These are phyloP conservation scores for Shargacucullia verbasci DNA, from an alignment of 2,888 invertebrate species.

Conservation along the genomic window DNA sequence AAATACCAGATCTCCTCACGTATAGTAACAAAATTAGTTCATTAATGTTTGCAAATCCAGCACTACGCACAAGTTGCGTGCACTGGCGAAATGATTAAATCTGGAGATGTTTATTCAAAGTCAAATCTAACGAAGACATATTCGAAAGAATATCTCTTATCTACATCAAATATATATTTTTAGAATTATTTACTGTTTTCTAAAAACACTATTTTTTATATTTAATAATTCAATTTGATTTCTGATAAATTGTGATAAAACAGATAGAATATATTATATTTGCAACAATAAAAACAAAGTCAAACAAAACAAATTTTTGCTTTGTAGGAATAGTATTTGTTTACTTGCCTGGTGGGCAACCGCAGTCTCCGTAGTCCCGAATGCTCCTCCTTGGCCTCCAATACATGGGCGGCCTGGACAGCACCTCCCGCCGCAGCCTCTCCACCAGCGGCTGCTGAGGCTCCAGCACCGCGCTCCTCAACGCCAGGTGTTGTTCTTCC, in stretches of 20 bases:
- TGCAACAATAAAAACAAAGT: too few species aligned
- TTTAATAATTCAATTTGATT: too few species aligned
- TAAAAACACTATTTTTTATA: too few species aligned
- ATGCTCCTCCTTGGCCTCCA: constrained; percentile 83
- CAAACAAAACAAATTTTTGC: too few species aligned
- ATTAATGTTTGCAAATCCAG: constrained; percentile 27
- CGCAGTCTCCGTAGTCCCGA: constrained; percentile 91
- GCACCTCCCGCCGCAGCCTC: constrained; percentile 87
- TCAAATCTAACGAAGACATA: constrained; percentile 19
- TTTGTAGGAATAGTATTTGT: neutral
- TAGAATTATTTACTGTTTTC: too few species aligned
- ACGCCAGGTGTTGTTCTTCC: constrained; percentile 88
- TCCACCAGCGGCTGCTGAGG: constrained; percentile 88
- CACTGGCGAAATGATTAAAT: constrained; percentile 27
- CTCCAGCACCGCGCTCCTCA: constrained; percentile 86
- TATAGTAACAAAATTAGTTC: constrained; percentile 37
- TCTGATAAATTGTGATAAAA: too few species aligned
- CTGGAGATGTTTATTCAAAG: constrained; percentile 18
- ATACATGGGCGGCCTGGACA: constrained; percentile 73
- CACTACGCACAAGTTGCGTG: constrained; percentile 13
- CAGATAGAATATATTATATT: too few species aligned
- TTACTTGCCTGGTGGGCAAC: constrained; percentile 91
- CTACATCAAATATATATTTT: too few species aligned
- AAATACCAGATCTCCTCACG: constrained; percentile 52
- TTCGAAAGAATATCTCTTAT: too few species aligned